phyloP scores from a whole-genome alignment of 64 coral and sea anemone species.

The Pachyseris speciosa region DNA sequence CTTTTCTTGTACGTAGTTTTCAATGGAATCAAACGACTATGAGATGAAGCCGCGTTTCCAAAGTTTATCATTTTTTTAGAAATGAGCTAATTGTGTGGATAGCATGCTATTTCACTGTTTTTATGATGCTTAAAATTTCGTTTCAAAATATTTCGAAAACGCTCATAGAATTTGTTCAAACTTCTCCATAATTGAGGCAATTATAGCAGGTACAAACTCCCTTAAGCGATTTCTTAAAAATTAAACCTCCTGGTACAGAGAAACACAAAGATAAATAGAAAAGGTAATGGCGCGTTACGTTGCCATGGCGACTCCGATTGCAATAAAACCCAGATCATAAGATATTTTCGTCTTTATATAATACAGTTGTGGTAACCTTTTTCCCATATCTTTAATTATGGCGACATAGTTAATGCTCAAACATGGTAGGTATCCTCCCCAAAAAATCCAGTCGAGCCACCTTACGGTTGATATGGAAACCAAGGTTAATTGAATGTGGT shows the following conservation, averaged over 20 bases:
- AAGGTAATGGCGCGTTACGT: neutral
- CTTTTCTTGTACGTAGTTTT: neutral
- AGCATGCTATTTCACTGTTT: neutral
- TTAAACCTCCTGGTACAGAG: neutral
- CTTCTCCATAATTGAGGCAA: neutral
- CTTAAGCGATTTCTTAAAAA: constrained; percentile 7
- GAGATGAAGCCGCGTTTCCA: neutral
- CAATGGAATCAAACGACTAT: neutral
- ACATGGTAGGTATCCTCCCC: neutral
- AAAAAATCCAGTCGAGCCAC: constrained; percentile 5
- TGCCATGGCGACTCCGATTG: neutral
- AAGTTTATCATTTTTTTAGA: neutral
- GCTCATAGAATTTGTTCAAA: neutral
- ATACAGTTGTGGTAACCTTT: neutral
- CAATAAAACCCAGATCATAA: constrained; percentile 4
- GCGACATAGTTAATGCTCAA: neutral
- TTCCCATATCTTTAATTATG: neutral
- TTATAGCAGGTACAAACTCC: neutral
- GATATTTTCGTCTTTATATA: neutral
- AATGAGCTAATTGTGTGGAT: neutral
- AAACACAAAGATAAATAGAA: neutral
- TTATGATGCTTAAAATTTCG: neutral
- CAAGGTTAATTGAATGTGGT: no score
- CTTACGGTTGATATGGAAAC: neutral
- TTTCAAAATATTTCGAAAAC: neutral